phyloP scores from a whole-genome alignment of 2,113 vertebrate species.

The Sphaerodactylus townsendi region DNA sequence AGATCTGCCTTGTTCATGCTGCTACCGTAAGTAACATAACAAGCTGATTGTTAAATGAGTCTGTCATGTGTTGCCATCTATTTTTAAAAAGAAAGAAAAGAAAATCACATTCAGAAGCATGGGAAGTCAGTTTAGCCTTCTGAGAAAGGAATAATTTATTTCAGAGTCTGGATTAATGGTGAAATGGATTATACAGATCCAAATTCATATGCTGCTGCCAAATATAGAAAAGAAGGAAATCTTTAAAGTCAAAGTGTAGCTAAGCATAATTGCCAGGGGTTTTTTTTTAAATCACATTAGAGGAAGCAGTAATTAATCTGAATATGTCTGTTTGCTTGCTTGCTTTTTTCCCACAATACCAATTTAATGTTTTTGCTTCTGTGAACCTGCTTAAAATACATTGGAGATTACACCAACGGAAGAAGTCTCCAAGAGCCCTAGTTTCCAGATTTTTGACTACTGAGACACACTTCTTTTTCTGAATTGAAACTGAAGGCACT shows the following conservation, averaged over 20 bases:
- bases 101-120: constrained; percentile 48
- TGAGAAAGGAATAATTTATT: constrained; percentile 33
- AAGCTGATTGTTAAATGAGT: constrained; percentile 2
- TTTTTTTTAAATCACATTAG: constrained; percentile 49
- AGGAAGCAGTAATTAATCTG: constrained; percentile 63
- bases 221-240: constrained; percentile 69
- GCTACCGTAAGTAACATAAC: constrained; percentile 16
- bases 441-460: neutral
- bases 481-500: neutral
- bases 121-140: constrained; percentile 43
- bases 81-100: constrained; percentile 32
- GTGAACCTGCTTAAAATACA: neutral
- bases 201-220: constrained; percentile 59
- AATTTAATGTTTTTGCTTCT: constrained; percentile 24
- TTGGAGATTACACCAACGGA: neutral
- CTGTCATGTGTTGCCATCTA: constrained; percentile 41
- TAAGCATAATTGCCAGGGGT: constrained; percentile 67
- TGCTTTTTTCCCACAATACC: neutral
- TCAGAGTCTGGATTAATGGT: constrained; percentile 17
- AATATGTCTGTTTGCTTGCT: constrained; percentile 18
- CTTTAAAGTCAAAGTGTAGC: constrained; percentile 68
- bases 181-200: constrained; percentile 39
- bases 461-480: neutral
- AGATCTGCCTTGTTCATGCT: neutral
- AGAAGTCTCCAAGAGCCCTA: neutral